Evolutionary conservation across 1,140 invertebrate species (phyloP), one percentile per base, ranked within the genome.

Genomic region (Homarus americanus): DNA sequence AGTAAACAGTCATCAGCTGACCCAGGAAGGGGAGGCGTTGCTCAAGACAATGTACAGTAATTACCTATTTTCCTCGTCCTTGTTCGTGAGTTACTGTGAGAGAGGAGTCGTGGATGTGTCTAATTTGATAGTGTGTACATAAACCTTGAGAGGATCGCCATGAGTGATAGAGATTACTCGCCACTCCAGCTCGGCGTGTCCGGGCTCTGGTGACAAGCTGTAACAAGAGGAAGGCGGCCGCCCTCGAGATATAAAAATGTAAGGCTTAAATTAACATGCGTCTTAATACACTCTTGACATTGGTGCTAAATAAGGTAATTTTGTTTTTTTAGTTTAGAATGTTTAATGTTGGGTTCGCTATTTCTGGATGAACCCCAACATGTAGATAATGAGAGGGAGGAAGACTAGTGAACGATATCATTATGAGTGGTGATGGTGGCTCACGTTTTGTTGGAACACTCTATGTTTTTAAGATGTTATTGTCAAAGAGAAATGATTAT

Each of bases 231-330:
- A 99, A 99, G 96, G 96, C 97, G 92, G 99, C 98, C 34, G 98
- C 99, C 2, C 95, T 97, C 34, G 99, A 99, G 95, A 99, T 99
- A 92, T 99, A 99, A 96, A 99, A 99, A 99, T 99, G 96, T n/a
- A n/a, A n/a, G n/a, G n/a, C n/a, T n/a, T n/a, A n/a, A n/a, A n/a
- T n/a, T n/a, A n/a, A n/a, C n/a, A n/a, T n/a, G n/a, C n/a, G n/a
- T n/a, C n/a, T n/a, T n/a, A n/a, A n/a, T n/a, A n/a, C n/a, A n/a
- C n/a, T n/a, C n/a, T n/a, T n/a, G n/a, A n/a, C n/a, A n/a, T n/a
- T n/a, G n/a, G n/a, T n/a, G n/a, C n/a, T n/a, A n/a, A n/a, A n/a
- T n/a, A n/a, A n/a, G n/a, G n/a, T n/a, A n/a, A n/a, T n/a, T n/a
- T n/a, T n/a, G n/a, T n/a, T n/a, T n/a, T n/a, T n/a, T n/a, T n/a